A percentile compares a stretch with the other conserved stretches of the same genome.
Evolutionary conservation across 2,113 vertebrate genomes (phyloP).

Genomic region (Rhinoptilus africanus): DNA sequence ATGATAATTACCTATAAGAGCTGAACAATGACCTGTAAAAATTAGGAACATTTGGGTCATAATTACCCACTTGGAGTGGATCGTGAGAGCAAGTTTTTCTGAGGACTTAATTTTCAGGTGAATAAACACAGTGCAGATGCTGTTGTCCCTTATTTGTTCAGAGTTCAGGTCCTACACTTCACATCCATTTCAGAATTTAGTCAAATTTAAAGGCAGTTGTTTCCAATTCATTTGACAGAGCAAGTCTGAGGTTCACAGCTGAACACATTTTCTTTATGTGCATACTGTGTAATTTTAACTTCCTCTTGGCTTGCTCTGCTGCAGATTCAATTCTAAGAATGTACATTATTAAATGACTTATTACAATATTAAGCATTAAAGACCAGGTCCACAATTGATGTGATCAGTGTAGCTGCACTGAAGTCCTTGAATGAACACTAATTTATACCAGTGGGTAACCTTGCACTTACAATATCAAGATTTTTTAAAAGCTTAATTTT

Average conservation of each 20-base stretch:
- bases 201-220: not conserved
- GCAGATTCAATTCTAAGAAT: not conserved
- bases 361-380: not conserved
- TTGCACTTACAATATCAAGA: not conserved
- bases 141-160: rapidly evolving
- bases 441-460: not conserved
- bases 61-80: not conserved
- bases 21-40: not conserved
- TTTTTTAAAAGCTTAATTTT: not conserved
- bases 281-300: not conserved
- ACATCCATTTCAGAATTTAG: not conserved
- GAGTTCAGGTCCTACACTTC: not conserved
- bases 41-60: not conserved
- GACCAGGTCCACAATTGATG: not conserved
- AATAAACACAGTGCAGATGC: rapidly evolving
- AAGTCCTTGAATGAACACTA: not conserved
- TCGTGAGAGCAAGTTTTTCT: not conserved
- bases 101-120: not conserved
- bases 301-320: not conserved
- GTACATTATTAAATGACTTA: not conserved
- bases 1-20: not conserved
- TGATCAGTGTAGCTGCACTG: not conserved
- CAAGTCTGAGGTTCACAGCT: not conserved
- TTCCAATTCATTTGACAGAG: not conserved
- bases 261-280: not conserved